These are phyloP conservation scores for Sweltsa coloradensis DNA, from an alignment of 1,140 invertebrate species.

Conservation along the genomic window DNA sequence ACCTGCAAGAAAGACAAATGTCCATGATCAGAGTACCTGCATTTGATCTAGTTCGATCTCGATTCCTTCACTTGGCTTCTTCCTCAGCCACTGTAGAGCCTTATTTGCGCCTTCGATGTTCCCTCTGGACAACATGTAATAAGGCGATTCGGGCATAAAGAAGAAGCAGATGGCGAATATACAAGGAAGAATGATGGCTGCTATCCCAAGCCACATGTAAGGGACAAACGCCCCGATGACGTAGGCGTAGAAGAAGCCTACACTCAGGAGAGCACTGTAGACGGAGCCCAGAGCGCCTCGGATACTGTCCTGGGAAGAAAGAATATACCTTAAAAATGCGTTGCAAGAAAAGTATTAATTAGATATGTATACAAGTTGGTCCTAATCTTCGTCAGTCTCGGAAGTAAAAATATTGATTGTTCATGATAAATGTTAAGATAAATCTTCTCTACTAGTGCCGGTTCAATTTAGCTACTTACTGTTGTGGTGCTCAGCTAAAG, in stretches of 20 bases:
- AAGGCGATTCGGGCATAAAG: conserved; percentile 73
- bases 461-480: too few species aligned
- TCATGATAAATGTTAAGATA: too few species aligned
- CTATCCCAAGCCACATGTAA: conserved; percentile 51
- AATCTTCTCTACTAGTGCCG: too few species aligned
- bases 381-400: too few species aligned
- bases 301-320: conserved; percentile 39
- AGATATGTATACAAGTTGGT: too few species aligned
- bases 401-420: too few species aligned
- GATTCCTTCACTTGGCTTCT: conserved; percentile 39
- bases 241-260: conserved; percentile 68
- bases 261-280: conserved; percentile 59
- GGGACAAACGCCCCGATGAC: conserved; percentile 55
- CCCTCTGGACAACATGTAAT: conserved; percentile 46
- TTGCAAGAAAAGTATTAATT: too few species aligned
- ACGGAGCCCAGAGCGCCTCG: conserved; percentile 70
- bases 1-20: too few species aligned
- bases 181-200: conserved; percentile 43
- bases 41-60: conserved; percentile 46
- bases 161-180: conserved; percentile 48
- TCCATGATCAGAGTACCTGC: too few species aligned
- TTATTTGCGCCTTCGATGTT: conserved; percentile 45
- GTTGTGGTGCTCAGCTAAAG: too few species aligned
- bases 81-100: conserved; percentile 51
- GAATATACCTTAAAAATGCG: conserved; percentile 8